Evolutionary conservation across 2,113 vertebrate genomes (phyloP).

Genomic region (Gallinago media): DNA sequence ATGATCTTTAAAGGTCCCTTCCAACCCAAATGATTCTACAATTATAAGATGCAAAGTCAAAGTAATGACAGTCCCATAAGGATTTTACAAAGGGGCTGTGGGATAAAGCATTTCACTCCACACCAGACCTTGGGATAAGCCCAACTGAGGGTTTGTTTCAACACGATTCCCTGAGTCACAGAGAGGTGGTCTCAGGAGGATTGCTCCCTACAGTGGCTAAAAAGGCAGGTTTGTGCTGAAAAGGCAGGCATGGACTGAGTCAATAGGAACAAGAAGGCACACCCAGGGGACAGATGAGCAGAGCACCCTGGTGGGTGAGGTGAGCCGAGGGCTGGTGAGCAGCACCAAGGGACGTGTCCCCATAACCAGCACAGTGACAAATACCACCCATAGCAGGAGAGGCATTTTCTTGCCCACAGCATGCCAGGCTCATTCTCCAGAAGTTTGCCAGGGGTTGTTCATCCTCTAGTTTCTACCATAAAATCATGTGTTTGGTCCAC

Average conservation of each 20-base stretch:
- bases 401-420: neutral
- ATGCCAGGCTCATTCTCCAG: neutral
- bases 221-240: neutral
- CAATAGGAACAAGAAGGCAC: neutral
- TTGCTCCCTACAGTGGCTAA: neutral
- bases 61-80: neutral
- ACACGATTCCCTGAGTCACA: neutral
- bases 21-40: neutral
- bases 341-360: fast-evolving
- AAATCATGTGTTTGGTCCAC: neutral
- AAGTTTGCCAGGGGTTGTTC: neutral
- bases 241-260: neutral
- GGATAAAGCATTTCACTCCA: neutral
- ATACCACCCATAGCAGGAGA: neutral
- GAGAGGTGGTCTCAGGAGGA: neutral
- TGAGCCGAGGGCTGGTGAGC: neutral
- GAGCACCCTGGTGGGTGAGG: neutral
- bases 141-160: neutral
- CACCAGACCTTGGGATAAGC: neutral
- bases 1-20: neutral
- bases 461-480: neutral
- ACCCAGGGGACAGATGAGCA: neutral
- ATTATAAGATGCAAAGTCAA: neutral
- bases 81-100: neutral
- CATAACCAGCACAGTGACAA: neutral